phyloP scores from a whole-genome alignment of 2,113 vertebrate genomes.

The Lynx canadensis region DNA sequence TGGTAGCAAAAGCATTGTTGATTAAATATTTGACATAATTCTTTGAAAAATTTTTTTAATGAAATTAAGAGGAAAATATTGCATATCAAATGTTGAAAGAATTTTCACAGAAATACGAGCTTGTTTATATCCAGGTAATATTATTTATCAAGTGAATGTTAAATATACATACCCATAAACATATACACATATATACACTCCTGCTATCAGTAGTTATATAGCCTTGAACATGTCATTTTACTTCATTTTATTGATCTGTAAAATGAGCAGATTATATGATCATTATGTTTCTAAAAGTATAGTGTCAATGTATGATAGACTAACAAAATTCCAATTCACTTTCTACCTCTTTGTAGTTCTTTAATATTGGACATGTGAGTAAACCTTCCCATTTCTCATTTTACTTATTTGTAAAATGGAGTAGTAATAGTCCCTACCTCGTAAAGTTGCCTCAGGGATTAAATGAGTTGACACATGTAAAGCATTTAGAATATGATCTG shows the following conservation, averaged over 20 bases:
- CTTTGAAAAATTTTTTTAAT: neutral
- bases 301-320: neutral
- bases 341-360: neutral
- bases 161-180: too few relatives aligned
- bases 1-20: neutral
- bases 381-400: neutral
- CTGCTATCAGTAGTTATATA: neutral
- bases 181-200: neutral
- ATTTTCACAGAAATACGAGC: neutral
- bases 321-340: neutral
- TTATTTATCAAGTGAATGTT: neutral
- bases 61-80: neutral
- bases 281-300: neutral
- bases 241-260: neutral
- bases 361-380: neutral
- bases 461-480: neutral
- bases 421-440: neutral
- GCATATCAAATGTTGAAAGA: neutral
- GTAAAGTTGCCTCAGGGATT: neutral
- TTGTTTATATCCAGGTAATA: neutral
- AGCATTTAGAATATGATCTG: neutral
- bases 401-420: neutral
- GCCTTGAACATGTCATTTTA: neutral
- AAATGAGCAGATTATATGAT: neutral
- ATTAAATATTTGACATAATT: neutral